Conservation (phyloP, 2,888 invertebrate species). For the Aradus depressus region DNA sequence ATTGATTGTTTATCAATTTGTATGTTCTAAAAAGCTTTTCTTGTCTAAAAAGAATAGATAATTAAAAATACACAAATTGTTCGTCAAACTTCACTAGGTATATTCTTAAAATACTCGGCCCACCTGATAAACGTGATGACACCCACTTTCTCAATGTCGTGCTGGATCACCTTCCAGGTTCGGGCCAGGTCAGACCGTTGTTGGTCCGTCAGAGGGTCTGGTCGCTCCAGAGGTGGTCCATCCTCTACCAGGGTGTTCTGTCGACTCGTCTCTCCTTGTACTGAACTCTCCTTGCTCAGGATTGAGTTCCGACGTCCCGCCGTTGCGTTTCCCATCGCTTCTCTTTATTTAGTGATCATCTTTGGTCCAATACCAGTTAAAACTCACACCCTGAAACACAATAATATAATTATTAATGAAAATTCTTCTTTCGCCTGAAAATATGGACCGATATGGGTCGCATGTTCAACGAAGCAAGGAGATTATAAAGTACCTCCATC, state of each 20-base stretch:
- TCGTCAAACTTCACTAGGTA: too few species aligned
- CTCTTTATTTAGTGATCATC: background rate
- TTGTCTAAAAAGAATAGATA: too few species aligned
- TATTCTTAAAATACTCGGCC: too few species aligned
- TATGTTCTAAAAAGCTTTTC: too few species aligned
- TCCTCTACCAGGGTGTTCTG: constrained; percentile 31
- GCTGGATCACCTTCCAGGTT: constrained; percentile 38
- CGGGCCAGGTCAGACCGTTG: constrained; percentile 36
- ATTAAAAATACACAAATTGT: too few species aligned
- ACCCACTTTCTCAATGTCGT: constrained; percentile 38
- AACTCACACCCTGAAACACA: background rate
- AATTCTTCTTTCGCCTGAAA: too few species aligned
- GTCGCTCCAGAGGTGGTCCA: constrained; percentile 28
- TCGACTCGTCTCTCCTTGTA: constrained; percentile 24
- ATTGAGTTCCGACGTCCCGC: constrained; percentile 30
- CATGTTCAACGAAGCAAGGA: too few species aligned
- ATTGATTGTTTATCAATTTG: too few species aligned
- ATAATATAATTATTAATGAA: background rate
- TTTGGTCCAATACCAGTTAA: too few species aligned
- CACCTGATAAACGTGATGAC: constrained; percentile 40
- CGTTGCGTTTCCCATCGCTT: constrained; percentile 31
- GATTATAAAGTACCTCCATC: too few species aligned
- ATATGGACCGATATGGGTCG: too few species aligned
- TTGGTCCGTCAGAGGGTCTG: constrained; percentile 33
- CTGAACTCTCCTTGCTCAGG: constrained; percentile 29